A percentile compares a stretch with the other conserved stretches of the same genome.
Evolutionary conservation across 2,888 invertebrate genomes (phyloP).

Genomic region (Tenthredo livida): DNA sequence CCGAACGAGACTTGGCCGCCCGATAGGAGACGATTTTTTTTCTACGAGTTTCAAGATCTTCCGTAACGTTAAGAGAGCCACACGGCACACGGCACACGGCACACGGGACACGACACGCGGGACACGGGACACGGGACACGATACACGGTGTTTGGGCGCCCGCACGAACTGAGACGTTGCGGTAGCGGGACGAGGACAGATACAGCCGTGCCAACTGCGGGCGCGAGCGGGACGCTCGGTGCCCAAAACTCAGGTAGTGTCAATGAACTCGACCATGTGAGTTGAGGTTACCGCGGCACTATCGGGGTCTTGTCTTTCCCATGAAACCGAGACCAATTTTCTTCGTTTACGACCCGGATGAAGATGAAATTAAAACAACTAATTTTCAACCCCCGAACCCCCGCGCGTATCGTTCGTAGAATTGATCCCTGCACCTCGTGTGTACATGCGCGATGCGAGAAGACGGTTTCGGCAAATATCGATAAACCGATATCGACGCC

Average conservation of each 20-base stretch:
- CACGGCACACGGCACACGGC: conserved; percentile 12
- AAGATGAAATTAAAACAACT: conserved; percentile 47
- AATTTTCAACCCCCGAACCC: conserved; percentile 27
- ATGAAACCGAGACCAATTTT: conserved; percentile 77
- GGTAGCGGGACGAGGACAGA: conserved; percentile 44
- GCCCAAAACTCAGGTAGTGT: conserved; percentile 77
- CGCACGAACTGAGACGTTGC: conserved; percentile 57
- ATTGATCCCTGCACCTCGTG: conserved; percentile 57
- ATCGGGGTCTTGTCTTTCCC: conserved; percentile 79
- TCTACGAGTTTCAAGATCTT: conserved; percentile 37
- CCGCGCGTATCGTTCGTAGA: background rate
- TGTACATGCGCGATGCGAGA: conserved; percentile 58
- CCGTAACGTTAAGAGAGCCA: conserved; percentile 44
- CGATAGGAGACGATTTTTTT: conserved; percentile 48
- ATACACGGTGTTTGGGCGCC: conserved; percentile 53
- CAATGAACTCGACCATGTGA: conserved; percentile 77
- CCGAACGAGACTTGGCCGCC: conserved; percentile 8
- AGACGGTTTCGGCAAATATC: background rate
- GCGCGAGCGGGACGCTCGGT: conserved; percentile 72
- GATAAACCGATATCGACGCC: background rate
- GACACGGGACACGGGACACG: conserved; percentile 10
- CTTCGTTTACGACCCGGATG: conserved; percentile 73
- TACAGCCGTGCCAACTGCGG: conserved; percentile 55
- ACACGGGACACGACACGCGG: background rate
- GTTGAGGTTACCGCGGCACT: conserved; percentile 71